A percentile compares a stretch with the other conserved stretches of the same genome.
phyloP scores from a whole-genome alignment of 2,888 invertebrate genomes.

The Drosophila tripunctata region DNA sequence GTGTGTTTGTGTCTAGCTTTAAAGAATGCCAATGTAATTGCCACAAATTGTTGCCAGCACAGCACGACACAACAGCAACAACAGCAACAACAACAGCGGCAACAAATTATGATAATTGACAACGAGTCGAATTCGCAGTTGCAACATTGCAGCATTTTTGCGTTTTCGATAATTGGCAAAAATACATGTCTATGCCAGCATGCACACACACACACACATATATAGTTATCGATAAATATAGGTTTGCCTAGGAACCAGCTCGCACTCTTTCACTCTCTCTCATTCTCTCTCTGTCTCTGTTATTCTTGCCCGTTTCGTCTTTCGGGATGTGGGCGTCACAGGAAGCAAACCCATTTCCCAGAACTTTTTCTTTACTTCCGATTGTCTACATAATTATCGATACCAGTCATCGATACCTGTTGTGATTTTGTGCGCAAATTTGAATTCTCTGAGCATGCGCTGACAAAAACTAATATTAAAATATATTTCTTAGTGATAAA shows the following conservation, averaged over 20 bases:
- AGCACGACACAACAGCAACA: constrained; percentile 30
- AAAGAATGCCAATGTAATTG: constrained; percentile 61
- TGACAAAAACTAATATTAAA: too few relatives aligned
- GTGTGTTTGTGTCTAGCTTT: constrained; percentile 12
- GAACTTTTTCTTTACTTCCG: constrained; percentile 10
- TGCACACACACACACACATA: neutral
- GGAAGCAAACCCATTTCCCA: constrained; percentile 44
- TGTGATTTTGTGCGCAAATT: too few relatives aligned
- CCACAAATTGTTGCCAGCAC: constrained; percentile 49
- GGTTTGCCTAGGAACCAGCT: constrained; percentile 1
- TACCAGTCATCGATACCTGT: too few relatives aligned
- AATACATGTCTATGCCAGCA: neutral
- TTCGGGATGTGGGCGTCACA: constrained; percentile 49
- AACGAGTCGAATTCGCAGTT: constrained; percentile 39
- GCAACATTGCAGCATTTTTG: constrained; percentile 42
- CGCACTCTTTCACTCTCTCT: neutral
- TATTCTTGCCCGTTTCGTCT: neutral
- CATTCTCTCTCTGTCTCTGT: constrained; percentile 1
- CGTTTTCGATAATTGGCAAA: constrained; percentile 7
- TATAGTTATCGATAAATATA: constrained; percentile 23
- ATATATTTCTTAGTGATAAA: too few relatives aligned
- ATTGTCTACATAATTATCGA: constrained; percentile 1
- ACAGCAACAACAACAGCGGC: constrained; percentile 17
- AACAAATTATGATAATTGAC: constrained; percentile 67
- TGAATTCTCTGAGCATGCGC: too few relatives aligned